Evolutionary conservation across 2,113 vertebrate species (phyloP).

Genomic region (Crotalus horridus): DNA sequence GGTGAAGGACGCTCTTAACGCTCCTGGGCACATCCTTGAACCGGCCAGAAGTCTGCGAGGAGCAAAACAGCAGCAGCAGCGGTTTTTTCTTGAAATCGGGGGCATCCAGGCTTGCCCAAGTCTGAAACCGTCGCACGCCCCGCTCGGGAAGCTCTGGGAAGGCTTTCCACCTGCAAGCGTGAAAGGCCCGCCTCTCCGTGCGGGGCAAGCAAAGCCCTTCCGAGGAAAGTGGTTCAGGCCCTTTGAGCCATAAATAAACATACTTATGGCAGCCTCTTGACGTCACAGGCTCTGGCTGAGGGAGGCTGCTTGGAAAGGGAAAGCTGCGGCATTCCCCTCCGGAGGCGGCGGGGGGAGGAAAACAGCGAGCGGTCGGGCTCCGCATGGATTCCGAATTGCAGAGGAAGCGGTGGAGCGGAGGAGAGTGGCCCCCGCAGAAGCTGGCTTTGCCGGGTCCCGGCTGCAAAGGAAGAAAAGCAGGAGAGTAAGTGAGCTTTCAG

Average conservation of each 20-base stretch:
- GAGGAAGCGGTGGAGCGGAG: background rate
- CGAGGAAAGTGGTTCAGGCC: conserved; percentile 58
- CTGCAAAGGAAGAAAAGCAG: conserved; percentile 2
- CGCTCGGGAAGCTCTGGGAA: background rate
- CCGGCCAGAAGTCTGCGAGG: background rate
- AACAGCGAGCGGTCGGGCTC: background rate
- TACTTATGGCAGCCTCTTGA: conserved; percentile 64
- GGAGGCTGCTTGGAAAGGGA: conserved; percentile 64
- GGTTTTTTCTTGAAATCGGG: conserved; percentile 18
- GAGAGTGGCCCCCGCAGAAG: background rate
- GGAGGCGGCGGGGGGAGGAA: conserved; percentile 36
- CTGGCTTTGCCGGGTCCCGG: background rate
- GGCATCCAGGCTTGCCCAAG: background rate
- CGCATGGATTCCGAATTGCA: background rate
- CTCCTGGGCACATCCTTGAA: background rate
- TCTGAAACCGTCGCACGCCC: conserved; percentile 20
- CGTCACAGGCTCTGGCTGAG: conserved; percentile 65
- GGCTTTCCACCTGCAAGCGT: conserved; percentile 43
- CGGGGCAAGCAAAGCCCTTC: conserved; percentile 53
- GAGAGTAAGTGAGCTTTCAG: background rate
- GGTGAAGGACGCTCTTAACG: too few species aligned
- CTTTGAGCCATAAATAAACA: conserved; percentile 67
- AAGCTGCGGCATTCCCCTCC: conserved; percentile 53
- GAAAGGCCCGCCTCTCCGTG: conserved; percentile 51
- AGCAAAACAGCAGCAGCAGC: conserved; percentile 43